A percentile compares a stretch with the other conserved stretches of the same genome.
Evolutionary conservation across 2,113 vertebrate species (phyloP).

Genomic region (Cyphomyrus plagiostoma): DNA sequence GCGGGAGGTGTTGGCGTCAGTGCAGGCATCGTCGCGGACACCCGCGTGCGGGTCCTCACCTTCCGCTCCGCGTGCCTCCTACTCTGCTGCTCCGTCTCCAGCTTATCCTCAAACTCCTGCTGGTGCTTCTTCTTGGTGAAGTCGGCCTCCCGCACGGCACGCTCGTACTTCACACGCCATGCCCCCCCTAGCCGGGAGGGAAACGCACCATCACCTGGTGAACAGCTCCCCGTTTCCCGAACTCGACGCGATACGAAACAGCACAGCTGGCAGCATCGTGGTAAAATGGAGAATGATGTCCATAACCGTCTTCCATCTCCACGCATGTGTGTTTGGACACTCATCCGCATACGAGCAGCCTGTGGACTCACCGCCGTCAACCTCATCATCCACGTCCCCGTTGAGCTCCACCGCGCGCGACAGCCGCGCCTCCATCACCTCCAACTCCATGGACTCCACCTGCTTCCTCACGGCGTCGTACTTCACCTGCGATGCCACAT

Average conservation of each 20-base stretch:
- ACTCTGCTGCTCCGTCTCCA: constrained; percentile 89
- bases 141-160: constrained; percentile 82
- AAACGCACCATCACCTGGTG: not conserved
- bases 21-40: no score
- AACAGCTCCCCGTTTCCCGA: not conserved
- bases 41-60: constrained; percentile 52
- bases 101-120: constrained; percentile 92
- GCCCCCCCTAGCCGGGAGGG: constrained; percentile 67
- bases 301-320: not conserved
- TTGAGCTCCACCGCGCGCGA: constrained; percentile 85
- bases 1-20: not conserved
- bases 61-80: constrained; percentile 85
- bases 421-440: constrained; percentile 91
- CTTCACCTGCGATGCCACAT: constrained; percentile 63
- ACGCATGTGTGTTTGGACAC: constrained; percentile 52
- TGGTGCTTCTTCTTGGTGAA: constrained; percentile 89
- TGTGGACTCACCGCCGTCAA: constrained; percentile 64
- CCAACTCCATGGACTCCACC: constrained; percentile 88
- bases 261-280: not conserved
- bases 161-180: constrained; percentile 90
- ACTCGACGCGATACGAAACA: not conserved
- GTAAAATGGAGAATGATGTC: not conserved
- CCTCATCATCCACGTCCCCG: constrained; percentile 76
- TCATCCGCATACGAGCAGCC: constrained; percentile 64
- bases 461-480: constrained; percentile 83